A percentile compares a stretch with the other conserved stretches of the same genome.
Evolutionary conservation across 2,113 vertebrate species (phyloP).

Genomic region (Oncorhynchus kisutch): DNA sequence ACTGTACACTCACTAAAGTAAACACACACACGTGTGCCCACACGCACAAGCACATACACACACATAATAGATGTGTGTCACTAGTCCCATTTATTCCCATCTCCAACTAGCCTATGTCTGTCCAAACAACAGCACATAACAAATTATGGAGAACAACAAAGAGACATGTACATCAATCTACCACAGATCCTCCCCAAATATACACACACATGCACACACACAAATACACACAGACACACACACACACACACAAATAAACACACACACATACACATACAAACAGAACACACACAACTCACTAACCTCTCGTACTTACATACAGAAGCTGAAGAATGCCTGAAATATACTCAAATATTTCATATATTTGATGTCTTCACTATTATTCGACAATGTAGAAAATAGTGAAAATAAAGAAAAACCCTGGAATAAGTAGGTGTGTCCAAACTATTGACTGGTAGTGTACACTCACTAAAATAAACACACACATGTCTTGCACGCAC

Average conservation of each 20-base stretch:
- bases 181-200: slow-evolving; percentile 25
- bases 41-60: background rate
- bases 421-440: no score
- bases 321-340: background rate
- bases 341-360: background rate
- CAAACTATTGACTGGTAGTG: no score
- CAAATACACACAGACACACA: no score
- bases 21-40: slow-evolving; percentile 16
- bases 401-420: no score
- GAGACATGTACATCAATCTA: slow-evolving; percentile 75
- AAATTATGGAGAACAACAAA: slow-evolving; percentile 68
- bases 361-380: no score
- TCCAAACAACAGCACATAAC: slow-evolving; percentile 54
- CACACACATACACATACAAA: no score
- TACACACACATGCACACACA: slow-evolving; percentile 6
- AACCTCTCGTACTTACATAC: no score
- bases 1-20: no score
- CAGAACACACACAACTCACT: background rate
- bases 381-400: no score
- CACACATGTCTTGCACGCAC: no score
- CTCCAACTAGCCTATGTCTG: slow-evolving; percentile 60
- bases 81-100: slow-evolving; percentile 74
- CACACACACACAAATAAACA: no score
- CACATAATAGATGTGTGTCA: slow-evolving; percentile 72
- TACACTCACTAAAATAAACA: background rate